A percentile compares a stretch with the other conserved stretches of the same genome.
These are phyloP conservation scores for Trypoxylon attenuatum DNA, from an alignment of 2,888 invertebrate species.

Conservation along the genomic window DNA sequence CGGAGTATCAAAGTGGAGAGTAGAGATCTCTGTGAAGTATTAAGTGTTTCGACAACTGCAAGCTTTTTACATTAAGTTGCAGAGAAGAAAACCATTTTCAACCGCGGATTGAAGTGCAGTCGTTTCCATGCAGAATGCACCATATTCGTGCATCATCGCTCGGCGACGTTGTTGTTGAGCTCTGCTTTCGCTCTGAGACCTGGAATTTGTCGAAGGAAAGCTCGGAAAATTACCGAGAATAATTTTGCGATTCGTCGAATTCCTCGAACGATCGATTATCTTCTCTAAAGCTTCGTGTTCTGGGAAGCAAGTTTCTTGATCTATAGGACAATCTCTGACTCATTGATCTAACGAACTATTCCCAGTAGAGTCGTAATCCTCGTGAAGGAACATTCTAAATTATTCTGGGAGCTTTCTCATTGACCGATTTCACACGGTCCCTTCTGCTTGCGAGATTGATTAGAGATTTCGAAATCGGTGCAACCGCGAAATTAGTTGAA, in stretches of 20 bases:
- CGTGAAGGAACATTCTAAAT: conserved; percentile 14
- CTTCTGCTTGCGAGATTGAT: conserved; percentile 37
- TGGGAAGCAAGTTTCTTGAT: too few relatives aligned
- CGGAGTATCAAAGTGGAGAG: too few relatives aligned
- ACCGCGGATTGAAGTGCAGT: conserved; percentile 69
- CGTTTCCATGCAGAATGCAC: conserved; percentile 72
- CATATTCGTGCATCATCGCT: conserved; percentile 70
- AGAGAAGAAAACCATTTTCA: conserved; percentile 68
- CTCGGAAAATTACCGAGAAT: too few relatives aligned
- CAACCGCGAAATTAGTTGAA: too few relatives aligned
- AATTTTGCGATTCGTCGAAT: too few relatives aligned
- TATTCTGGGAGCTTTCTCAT: conserved; percentile 14
- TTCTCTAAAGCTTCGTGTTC: too few relatives aligned
- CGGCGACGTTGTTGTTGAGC: conserved; percentile 70
- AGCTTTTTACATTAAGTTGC: conserved; percentile 71
- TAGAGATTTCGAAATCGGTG: too few relatives aligned
- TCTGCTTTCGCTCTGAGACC: conserved; percentile 71
- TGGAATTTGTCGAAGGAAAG: conserved; percentile 44
- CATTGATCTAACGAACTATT: too few relatives aligned
- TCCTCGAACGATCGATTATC: too few relatives aligned
- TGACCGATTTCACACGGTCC: background rate
- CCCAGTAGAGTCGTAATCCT: conserved; percentile 20
- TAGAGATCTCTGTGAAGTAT: too few relatives aligned
- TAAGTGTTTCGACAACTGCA: too few relatives aligned
- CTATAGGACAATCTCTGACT: too few relatives aligned